Percentiles rank a stretch among this genome's conserved stretches.
phyloP scores from a whole-genome alignment of 2,888 invertebrate species.

The Opisthograptis luteolata region DNA sequence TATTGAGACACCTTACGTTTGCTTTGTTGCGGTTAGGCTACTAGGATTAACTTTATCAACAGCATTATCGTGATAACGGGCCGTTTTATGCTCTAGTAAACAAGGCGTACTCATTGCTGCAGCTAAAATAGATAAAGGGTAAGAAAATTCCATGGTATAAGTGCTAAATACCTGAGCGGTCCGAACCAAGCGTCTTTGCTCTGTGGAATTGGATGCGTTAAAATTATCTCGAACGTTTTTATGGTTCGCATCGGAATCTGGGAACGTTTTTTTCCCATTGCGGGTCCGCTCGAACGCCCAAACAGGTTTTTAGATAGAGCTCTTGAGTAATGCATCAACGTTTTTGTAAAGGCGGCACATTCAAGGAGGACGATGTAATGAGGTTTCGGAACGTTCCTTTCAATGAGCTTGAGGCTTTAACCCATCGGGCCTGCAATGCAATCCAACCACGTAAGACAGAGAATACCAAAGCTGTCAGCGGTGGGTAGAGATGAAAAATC shows the following conservation, averaged over 20 bases:
- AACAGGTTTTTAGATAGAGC: conserved; percentile 84
- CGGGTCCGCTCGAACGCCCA: conserved; percentile 72
- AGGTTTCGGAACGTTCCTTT: conserved; percentile 68
- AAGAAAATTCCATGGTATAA: conserved; percentile 54
- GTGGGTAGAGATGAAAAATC: not conserved
- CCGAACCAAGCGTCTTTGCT: conserved; percentile 58
- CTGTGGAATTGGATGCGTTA: conserved; percentile 67
- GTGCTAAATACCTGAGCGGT: conserved; percentile 69
- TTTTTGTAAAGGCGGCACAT: conserved; percentile 79
- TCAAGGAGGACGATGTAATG: conserved; percentile 75
- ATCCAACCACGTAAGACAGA: conserved; percentile 10
- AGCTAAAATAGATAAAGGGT: conserved; percentile 42
- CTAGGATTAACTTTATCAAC: conserved; percentile 12
- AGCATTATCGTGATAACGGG: conserved; percentile 18
- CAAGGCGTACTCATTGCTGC: conserved; percentile 3
- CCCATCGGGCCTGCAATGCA: conserved; percentile 6
- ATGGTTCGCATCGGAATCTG: conserved; percentile 82
- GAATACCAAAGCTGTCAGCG: conserved; percentile 11
- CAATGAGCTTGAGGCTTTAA: conserved; percentile 54
- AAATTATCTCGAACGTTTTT: conserved; percentile 82
- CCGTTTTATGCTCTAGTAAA: conserved; percentile 5
- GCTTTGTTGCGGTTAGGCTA: not conserved
- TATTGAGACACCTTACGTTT: not conserved
- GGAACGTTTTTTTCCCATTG: conserved; percentile 76
- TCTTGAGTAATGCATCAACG: conserved; percentile 80